Evolutionary conservation across 2,888 invertebrate genomes (phyloP).

Genomic region (Eupithecia insigniata): DNA sequence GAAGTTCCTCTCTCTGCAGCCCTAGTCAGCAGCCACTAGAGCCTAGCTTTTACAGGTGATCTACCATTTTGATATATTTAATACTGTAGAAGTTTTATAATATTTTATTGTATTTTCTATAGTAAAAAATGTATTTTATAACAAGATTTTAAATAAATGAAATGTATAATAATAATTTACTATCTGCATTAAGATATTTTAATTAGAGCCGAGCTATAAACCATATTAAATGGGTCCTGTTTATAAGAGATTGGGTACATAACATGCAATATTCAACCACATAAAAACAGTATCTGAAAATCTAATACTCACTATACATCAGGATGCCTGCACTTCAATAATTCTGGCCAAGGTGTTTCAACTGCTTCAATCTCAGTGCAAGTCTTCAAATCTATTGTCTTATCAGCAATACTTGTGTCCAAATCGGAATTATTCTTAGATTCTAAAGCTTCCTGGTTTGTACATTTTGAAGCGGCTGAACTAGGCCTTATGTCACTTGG

Average conservation of each 20-base stretch:
- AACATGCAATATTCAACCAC: not conserved
- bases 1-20: too few relatives aligned
- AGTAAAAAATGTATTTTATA: too few relatives aligned
- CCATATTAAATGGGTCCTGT: too few relatives aligned
- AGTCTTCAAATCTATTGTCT: conserved; percentile 66
- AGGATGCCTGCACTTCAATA: conserved; percentile 86
- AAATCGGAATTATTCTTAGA: conserved; percentile 50
- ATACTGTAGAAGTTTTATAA: too few relatives aligned
- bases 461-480: conserved; percentile 2
- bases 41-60: too few relatives aligned
- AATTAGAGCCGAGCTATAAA: too few relatives aligned
- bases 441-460: conserved; percentile 11
- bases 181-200: too few relatives aligned
- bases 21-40: too few relatives aligned
- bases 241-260: not conserved
- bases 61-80: too few relatives aligned
- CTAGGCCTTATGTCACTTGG: not conserved
- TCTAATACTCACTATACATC: conserved; percentile 87
- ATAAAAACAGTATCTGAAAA: not conserved
- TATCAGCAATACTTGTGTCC: conserved; percentile 65
- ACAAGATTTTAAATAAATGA: too few relatives aligned
- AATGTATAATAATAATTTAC: too few relatives aligned
- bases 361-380: conserved; percentile 68
- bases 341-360: conserved; percentile 84
- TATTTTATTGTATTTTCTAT: too few relatives aligned